Conservation (phyloP, 2,113 vertebrate genomes). For the Amblyornis subalaris region DNA sequence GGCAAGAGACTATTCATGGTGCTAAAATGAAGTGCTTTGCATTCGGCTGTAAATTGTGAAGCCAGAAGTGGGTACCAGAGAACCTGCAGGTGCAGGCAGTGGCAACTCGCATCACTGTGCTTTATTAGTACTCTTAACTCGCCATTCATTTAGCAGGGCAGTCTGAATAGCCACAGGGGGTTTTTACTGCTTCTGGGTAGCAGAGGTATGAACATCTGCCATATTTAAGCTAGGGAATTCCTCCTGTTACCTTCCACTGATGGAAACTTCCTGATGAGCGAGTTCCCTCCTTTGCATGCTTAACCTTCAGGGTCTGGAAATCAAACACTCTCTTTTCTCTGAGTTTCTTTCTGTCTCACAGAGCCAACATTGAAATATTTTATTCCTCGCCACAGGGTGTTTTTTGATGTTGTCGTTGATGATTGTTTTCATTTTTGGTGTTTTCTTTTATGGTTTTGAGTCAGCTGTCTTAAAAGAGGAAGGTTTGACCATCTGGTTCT, state of each 20-base stretch:
- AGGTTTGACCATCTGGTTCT: constrained; percentile 47
- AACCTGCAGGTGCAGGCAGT: not conserved
- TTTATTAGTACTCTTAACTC: not conserved
- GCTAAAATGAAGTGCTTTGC: not conserved
- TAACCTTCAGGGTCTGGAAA: not conserved
- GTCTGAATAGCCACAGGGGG: not conserved
- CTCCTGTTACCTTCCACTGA: not conserved
- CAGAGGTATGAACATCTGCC: constrained; percentile 15
- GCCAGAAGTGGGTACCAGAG: not conserved
- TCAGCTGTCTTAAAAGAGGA: constrained; percentile 42
- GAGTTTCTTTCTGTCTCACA: not conserved
- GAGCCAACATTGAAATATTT: not conserved
- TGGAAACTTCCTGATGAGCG: not conserved
- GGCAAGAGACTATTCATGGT: not conserved
- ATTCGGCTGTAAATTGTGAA: not conserved
- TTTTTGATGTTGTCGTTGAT: constrained; percentile 26
- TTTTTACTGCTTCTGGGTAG: constrained; percentile 13
- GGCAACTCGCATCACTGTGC: rapidly evolving
- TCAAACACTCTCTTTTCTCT: not conserved
- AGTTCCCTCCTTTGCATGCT: not conserved
- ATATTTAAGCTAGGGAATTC: constrained; percentile 1
- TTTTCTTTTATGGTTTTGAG: constrained; percentile 53
- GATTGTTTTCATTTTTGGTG: constrained; percentile 51
- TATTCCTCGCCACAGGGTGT: not conserved
- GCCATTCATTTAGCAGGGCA: not conserved